Conservation (phyloP, 92 coral and sea anemone genomes). For the Paragorgia papillata region DNA sequence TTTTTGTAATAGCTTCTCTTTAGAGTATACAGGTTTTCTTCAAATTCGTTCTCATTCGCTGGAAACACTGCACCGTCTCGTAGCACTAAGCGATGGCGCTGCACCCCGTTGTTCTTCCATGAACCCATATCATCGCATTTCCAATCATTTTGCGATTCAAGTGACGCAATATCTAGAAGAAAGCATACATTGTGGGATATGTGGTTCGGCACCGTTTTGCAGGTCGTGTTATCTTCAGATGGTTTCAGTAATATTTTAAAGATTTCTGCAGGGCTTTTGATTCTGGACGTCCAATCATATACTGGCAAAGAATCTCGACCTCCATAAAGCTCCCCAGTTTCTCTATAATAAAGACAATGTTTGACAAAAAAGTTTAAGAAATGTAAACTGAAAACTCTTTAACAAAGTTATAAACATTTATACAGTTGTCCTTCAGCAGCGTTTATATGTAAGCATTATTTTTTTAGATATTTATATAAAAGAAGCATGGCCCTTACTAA, state of each 20-base stretch:
- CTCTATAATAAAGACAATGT: slow-evolving; percentile 1
- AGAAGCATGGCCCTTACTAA: no score
- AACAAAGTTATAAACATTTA: no score
- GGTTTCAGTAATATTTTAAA: background rate
- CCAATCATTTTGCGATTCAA: background rate
- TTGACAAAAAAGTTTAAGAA: background rate
- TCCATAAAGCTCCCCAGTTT: slow-evolving; percentile 8
- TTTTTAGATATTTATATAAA: no score
- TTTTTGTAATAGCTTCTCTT: background rate
- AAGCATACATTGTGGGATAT: slow-evolving; percentile 23
- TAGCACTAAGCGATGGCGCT: background rate
- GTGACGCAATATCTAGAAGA: background rate
- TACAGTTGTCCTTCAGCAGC: no score
- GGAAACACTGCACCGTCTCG: background rate
- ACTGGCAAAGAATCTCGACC: slow-evolving; percentile 14
- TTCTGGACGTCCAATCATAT: slow-evolving; percentile 16
- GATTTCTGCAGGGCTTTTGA: background rate
- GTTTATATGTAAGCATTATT: no score
- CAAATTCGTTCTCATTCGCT: background rate
- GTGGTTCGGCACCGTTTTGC: slow-evolving; percentile 6
- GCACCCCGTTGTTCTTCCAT: slow-evolving; percentile 36
- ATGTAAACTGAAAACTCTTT: no score
- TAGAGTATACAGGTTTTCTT: background rate
- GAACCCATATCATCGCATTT: slow-evolving; percentile 36
- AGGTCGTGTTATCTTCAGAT: background rate